These are phyloP conservation scores for Oreochromis spilurus DNA, from an alignment of 2,113 vertebrate species.

Conservation along the genomic window DNA sequence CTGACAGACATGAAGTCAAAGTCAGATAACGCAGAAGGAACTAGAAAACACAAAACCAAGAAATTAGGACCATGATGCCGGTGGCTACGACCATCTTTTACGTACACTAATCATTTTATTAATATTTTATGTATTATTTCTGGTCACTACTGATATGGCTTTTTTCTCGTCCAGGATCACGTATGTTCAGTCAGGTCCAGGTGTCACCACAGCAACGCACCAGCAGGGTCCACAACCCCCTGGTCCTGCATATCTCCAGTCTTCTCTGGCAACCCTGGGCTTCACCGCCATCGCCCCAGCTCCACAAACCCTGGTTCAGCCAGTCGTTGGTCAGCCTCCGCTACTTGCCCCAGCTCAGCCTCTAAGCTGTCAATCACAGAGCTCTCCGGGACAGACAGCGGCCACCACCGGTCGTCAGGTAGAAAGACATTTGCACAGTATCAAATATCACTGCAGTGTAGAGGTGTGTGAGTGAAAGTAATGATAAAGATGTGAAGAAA, in stretches of 20 bases:
- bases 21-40: not conserved
- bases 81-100: accelerated
- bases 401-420: slow-evolving; percentile 56
- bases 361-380: slow-evolving; percentile 73
- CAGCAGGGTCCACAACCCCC: slow-evolving; percentile 63
- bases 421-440: not conserved
- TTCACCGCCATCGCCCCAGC: slow-evolving; percentile 82
- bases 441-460: not conserved
- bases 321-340: slow-evolving; percentile 76
- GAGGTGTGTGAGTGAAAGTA: not conserved
- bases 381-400: slow-evolving; percentile 33
- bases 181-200: slow-evolving; percentile 81
- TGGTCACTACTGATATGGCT: not conserved
- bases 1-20: not conserved
- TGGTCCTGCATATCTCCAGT: slow-evolving; percentile 65
- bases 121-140: not conserved
- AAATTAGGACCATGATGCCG: accelerated
- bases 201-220: slow-evolving; percentile 60
- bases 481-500: not conserved
- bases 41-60: not conserved
- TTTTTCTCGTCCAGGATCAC: slow-evolving; percentile 75
- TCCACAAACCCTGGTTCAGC: slow-evolving; percentile 79
- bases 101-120: not conserved
- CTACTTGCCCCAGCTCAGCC: slow-evolving; percentile 74
- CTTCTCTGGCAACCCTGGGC: slow-evolving; percentile 74